Evolutionary conservation across 2,113 vertebrate species (phyloP).

Genomic region (Carassius auratus): DNA sequence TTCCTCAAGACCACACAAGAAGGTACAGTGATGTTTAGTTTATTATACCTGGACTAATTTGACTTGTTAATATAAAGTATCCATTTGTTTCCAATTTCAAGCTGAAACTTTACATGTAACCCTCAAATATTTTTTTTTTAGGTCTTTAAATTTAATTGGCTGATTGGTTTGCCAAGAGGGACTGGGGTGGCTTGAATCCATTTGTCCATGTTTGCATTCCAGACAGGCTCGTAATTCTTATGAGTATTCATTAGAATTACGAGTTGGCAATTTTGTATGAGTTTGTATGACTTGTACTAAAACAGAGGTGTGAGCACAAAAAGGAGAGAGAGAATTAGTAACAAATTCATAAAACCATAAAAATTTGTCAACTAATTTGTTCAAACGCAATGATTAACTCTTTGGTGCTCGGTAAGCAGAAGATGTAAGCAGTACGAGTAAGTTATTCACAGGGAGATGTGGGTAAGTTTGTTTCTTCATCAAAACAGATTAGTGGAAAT

Average conservation of each 20-base stretch:
- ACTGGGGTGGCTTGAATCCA: neutral
- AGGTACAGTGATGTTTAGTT: neutral
- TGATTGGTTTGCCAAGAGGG: neutral
- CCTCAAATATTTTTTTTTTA: neutral
- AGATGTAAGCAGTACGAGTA: too few relatives aligned
- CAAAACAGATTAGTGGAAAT: too few relatives aligned
- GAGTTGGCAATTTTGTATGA: neutral
- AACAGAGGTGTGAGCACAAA: neutral
- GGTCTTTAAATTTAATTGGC: neutral
- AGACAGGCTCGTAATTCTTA: neutral
- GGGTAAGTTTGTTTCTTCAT: neutral
- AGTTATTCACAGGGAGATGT: neutral
- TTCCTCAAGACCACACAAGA: slow-evolving; percentile 22
- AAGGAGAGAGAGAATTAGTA: neutral
- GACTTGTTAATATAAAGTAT: slow-evolving; percentile 6
- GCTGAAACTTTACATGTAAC: neutral
- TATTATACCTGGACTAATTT: slow-evolving; percentile 3
- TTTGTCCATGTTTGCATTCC: neutral
- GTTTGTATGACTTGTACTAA: neutral
- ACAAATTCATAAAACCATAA: neutral
- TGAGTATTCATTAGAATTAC: neutral
- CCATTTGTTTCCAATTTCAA: neutral
- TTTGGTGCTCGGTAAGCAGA: too few relatives aligned
- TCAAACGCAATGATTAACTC: neutral
- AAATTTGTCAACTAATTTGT: neutral